Evolutionary conservation across 2,888 invertebrate species (phyloP).

Genomic region (Lomographa bimaculata): DNA sequence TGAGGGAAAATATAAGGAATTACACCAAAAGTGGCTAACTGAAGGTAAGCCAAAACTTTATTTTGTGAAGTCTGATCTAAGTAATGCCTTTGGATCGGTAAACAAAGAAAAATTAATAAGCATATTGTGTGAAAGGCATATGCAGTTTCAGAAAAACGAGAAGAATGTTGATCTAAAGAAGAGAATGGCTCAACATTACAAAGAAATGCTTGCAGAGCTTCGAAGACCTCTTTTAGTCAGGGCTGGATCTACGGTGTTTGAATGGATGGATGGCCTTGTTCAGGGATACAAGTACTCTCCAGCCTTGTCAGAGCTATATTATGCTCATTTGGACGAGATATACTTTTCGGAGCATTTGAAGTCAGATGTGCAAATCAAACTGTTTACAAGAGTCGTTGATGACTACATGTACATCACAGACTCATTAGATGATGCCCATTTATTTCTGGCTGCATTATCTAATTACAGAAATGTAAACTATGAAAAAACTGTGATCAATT

Average conservation of each 20-base stretch:
- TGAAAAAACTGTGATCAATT: constrained; percentile 70
- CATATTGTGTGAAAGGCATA: constrained; percentile 57
- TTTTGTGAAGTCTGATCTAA: constrained; percentile 74
- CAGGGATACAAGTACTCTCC: constrained; percentile 79
- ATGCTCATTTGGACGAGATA: constrained; percentile 61
- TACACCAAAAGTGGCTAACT: constrained; percentile 58
- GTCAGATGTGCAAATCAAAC: constrained; percentile 43
- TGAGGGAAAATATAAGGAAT: constrained; percentile 51
- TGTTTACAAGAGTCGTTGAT: constrained; percentile 73
- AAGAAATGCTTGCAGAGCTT: constrained; percentile 62
- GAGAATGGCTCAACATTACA: constrained; percentile 57
- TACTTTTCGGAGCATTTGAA: constrained; percentile 55
- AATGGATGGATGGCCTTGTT: constrained; percentile 73
- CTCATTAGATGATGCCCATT: constrained; percentile 57
- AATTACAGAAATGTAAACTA: constrained; percentile 72
- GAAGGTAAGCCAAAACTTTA: constrained; percentile 64
- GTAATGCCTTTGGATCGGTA: constrained; percentile 78
- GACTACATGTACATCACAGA: constrained; percentile 77
- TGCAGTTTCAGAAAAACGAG: constrained; percentile 51
- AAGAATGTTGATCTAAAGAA: constrained; percentile 51
- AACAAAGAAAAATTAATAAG: constrained; percentile 57
- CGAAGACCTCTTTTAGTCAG: constrained; percentile 65
- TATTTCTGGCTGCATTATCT: constrained; percentile 60
- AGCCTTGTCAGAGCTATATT: constrained; percentile 75
- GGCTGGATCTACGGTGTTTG: constrained; percentile 71